Conservation (phyloP, 2,113 vertebrate genomes). For the Emberiza fucata region DNA sequence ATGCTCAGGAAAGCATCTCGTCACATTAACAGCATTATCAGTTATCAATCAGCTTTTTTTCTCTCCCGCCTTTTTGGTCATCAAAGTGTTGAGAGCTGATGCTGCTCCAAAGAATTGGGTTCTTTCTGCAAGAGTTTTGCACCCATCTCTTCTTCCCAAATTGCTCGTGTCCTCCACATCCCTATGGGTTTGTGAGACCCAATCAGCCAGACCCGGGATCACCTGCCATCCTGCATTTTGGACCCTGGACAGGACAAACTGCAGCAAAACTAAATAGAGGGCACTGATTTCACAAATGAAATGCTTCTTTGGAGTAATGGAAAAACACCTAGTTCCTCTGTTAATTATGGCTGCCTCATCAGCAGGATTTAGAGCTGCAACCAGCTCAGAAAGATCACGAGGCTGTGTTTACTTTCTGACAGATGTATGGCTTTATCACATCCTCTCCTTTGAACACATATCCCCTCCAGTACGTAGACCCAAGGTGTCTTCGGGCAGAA, state of each 20-base stretch:
- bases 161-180: not conserved
- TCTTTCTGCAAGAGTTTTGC: not conserved
- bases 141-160: not conserved
- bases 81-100: not conserved
- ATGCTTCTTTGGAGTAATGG: not conserved
- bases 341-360: not conserved
- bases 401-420: slow-evolving; percentile 4
- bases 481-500: not conserved
- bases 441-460: not conserved
- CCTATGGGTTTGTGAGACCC: not conserved
- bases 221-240: not conserved
- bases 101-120: not conserved
- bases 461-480: not conserved
- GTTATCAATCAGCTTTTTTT: not conserved
- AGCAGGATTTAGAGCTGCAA: not conserved
- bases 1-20: not conserved
- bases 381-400: not conserved
- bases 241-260: not conserved
- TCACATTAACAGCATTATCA: not conserved
- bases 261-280: not conserved
- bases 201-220: not conserved
- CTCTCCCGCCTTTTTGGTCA: not conserved
- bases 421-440: not conserved
- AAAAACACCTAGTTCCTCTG: not conserved
- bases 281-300: not conserved